phyloP scores from a whole-genome alignment of 2,888 invertebrate genomes.

The Incurvaria masculella region DNA sequence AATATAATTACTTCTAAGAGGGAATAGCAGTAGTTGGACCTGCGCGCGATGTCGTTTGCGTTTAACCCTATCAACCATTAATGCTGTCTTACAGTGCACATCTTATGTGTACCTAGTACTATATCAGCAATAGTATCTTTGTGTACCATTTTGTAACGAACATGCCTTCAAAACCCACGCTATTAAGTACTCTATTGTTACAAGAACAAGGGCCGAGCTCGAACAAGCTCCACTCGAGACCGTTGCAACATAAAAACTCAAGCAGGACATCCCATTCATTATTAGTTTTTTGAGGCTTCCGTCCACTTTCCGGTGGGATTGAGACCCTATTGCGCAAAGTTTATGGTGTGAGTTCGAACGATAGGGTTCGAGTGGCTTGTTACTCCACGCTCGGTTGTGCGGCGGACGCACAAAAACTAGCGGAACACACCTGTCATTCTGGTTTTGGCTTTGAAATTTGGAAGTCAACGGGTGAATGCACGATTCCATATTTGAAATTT shows the following conservation, averaged over 20 bases:
- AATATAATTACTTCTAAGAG: too few relatives aligned
- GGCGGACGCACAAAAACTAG: constrained; percentile 57
- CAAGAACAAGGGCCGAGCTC: neutral
- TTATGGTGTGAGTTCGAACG: neutral
- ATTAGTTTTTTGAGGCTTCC: neutral
- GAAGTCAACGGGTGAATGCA: neutral
- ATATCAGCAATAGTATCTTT: too few relatives aligned
- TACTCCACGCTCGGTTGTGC: constrained; percentile 16
- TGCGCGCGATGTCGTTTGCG: too few relatives aligned
- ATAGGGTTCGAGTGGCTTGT: neutral
- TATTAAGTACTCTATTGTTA: neutral
- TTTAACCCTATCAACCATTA: too few relatives aligned
- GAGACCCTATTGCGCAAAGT: neutral
- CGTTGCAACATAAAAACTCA: neutral
- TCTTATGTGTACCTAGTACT: too few relatives aligned
- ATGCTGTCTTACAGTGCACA: too few relatives aligned
- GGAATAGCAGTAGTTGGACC: too few relatives aligned
- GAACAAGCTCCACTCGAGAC: neutral
- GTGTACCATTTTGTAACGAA: too few relatives aligned
- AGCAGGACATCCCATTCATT: neutral
- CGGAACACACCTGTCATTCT: constrained; percentile 55
- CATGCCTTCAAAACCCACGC: neutral
- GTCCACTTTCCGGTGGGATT: neutral
- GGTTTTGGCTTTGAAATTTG: constrained; percentile 41
- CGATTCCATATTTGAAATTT: neutral